phyloP scores from a whole-genome alignment of 1,140 invertebrate species.

The Cotesia glomerata region DNA sequence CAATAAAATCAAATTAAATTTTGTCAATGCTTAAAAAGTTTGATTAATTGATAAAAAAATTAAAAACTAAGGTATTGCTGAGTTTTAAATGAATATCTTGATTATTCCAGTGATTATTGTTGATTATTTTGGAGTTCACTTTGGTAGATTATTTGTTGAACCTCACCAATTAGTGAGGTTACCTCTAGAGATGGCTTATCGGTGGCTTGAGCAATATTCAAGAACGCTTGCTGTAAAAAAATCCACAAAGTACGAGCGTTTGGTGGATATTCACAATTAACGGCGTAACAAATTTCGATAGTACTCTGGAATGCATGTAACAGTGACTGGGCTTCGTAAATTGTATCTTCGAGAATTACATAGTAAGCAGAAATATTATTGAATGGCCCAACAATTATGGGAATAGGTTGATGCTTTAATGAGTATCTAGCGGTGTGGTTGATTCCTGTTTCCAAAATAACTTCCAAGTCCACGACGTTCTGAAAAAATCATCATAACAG shows the following conservation, averaged over 20 bases:
- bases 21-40: no score
- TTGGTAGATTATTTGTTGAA: not conserved
- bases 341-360: conserved; percentile 17
- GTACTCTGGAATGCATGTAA: conserved; percentile 13
- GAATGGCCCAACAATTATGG: conserved; percentile 23
- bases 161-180: not conserved
- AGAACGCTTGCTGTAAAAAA: conserved; percentile 9
- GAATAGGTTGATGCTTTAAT: conserved; percentile 17
- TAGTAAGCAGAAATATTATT: conserved; percentile 13
- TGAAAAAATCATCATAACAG: not conserved
- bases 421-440: not conserved
- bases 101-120: no score
- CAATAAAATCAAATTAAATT: not conserved
- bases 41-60: no score
- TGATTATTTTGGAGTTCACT: no score
- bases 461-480: conserved; percentile 8
- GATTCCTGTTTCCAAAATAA: not conserved
- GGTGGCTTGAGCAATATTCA: not conserved
- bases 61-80: no score
- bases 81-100: no score
- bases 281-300: not conserved
- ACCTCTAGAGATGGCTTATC: conserved; percentile 7
- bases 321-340: conserved; percentile 3
- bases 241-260: not conserved
- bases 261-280: conserved; percentile 13